Evolutionary conservation across 2,113 vertebrate species (phyloP).

Genomic region (Ceratotherium simum): DNA sequence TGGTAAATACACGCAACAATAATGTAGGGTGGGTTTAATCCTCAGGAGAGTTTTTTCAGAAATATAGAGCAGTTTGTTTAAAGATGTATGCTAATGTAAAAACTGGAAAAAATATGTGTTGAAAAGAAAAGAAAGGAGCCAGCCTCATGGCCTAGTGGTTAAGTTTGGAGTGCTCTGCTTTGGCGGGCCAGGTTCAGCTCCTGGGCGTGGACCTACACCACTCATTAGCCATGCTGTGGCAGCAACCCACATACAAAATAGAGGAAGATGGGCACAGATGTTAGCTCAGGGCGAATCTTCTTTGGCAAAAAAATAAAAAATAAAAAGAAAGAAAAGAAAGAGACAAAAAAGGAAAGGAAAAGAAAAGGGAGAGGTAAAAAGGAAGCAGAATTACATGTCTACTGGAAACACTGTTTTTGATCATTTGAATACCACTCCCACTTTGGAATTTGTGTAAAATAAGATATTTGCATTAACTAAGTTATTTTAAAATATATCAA

Average conservation of each 20-base stretch:
- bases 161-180: no score
- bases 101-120: neutral
- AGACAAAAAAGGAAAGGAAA: neutral
- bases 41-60: neutral
- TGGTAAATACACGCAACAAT: neutral
- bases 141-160: no score
- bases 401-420: neutral
- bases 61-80: neutral
- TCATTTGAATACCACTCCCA: neutral
- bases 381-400: neutral
- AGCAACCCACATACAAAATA: no score
- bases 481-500: neutral
- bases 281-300: no score
- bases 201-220: no score
- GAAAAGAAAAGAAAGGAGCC: neutral
- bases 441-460: neutral
- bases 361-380: neutral
- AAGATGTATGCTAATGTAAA: neutral
- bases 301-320: no score
- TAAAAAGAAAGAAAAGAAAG: neutral
- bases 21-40: neutral
- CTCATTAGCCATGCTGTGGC: no score
- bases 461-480: neutral
- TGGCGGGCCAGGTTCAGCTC: no score
- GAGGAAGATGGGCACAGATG: no score